phyloP scores from a whole-genome alignment of 2,113 vertebrate genomes.

The Poeciliopsis turrubarensis region DNA sequence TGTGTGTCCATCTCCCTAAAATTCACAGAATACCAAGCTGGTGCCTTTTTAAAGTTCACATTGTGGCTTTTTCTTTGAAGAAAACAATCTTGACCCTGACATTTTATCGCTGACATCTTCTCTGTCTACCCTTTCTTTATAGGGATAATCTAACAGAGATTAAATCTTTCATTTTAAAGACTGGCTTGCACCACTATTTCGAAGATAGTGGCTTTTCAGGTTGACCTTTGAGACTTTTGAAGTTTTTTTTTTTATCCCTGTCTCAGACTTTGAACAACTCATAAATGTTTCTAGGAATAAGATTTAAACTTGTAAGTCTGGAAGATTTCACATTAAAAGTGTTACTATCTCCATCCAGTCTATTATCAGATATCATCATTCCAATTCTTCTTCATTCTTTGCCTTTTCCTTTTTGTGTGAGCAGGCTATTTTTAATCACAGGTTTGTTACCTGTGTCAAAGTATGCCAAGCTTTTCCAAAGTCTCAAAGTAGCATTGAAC shows the following conservation, averaged over 20 bases:
- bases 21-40: neutral
- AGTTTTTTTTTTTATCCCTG: constrained; percentile 34
- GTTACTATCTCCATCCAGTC: constrained; percentile 6
- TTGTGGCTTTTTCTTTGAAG: constrained; percentile 7
- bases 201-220: constrained; percentile 48
- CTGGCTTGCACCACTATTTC: constrained; percentile 31
- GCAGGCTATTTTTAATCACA: neutral
- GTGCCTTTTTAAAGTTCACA: constrained; percentile 8
- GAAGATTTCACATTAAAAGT: constrained; percentile 34
- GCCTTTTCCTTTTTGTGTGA: neutral
- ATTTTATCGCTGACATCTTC: constrained; percentile 46
- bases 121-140: constrained; percentile 68
- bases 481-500: neutral
- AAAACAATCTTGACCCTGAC: constrained; percentile 20
- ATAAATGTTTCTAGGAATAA: constrained; percentile 42
- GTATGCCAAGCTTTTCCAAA: neutral
- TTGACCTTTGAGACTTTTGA: constrained; percentile 71
- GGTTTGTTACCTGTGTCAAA: neutral
- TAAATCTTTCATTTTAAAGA: constrained; percentile 54
- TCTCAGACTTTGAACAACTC: constrained; percentile 37
- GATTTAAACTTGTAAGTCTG: constrained; percentile 16
- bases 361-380: neutral
- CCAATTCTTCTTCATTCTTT: neutral
- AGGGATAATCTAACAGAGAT: constrained; percentile 62
- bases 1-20: neutral